Evolutionary conservation across 1,140 invertebrate genomes (phyloP), one percentile per base, ranked within the genome.

Genomic region (Muscidifurax raptorellus): DNA sequence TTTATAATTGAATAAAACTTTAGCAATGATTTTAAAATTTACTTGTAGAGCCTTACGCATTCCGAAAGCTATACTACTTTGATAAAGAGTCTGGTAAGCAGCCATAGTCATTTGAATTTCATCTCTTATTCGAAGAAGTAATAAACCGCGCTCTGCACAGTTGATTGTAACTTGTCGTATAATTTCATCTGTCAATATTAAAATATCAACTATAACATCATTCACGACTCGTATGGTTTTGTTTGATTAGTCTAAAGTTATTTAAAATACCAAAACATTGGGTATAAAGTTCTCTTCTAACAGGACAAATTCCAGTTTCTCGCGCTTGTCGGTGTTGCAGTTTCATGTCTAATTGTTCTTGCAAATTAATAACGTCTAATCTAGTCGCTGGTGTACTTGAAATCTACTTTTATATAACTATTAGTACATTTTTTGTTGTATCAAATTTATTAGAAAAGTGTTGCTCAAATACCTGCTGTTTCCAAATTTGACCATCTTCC

Each of bases 61-160:
- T 40, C 99, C 99, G 92, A 99, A 99, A 7, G 98, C 98, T 79
- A 99, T 97, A 83, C 98, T 98, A 92, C 98, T 99, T 92, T 99
- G 99, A 91, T 99, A 99, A 0, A 99, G 94, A 0, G 97, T 97
- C 90, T 96, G 95, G 90, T 99, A 99, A 1, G 98, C 98, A 88
- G 98, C 96, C 90, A 99, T 96, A 0, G 98, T 99, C 96, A 99
- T 99, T 85, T 96, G 94, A 77, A 99, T 96, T 94, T 99, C 99
- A 92, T 99, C 98, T 30, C 99, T 94, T 0, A 99, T 96, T 88
- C 98, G 94, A 30, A 99, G 92, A 18, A 99, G 93, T 2, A 99
- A 92, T 10, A 99, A 93, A n/a, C 99, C 99, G 86, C 98, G 94
- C 94, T 99, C 99, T 0, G 97, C 97, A 91, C 99, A 99, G 92